Evolutionary conservation across 2,888 invertebrate genomes (phyloP).

Genomic region (Lochmaea capreae): DNA sequence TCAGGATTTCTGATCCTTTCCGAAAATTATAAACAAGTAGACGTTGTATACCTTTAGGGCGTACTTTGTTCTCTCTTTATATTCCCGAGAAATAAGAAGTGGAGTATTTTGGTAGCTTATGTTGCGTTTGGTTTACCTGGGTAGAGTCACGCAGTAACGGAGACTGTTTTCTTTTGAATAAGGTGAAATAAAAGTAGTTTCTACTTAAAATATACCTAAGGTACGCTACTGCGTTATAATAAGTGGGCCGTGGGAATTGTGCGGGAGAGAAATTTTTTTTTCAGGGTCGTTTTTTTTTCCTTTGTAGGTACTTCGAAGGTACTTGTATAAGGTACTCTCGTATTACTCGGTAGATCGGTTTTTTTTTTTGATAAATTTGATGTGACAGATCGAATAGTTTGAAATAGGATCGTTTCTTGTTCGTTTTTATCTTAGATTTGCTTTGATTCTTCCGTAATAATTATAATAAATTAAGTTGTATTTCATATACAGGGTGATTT

Average conservation of each 20-base stretch:
- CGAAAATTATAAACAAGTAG: conserved; percentile 6
- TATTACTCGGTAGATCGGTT: conserved; percentile 10
- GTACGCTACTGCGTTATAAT: neutral
- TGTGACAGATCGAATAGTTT: conserved; percentile 5
- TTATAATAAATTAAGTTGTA: neutral
- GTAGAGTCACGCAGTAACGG: neutral
- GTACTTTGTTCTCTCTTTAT: neutral
- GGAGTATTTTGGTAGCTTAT: neutral
- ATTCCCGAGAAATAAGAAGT: neutral
- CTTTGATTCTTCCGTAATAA: conserved; percentile 5
- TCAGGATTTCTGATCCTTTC: conserved; percentile 5
- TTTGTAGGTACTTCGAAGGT: conserved; percentile 6
- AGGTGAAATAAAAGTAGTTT: no score
- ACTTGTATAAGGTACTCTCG: conserved; percentile 3
- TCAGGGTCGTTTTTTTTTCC: neutral
- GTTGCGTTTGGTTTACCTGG: neutral
- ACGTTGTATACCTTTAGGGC: conserved; percentile 4
- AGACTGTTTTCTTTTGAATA: neutral
- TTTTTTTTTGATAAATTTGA: conserved; percentile 12
- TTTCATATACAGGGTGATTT: no score
- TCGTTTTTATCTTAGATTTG: conserved; percentile 4
- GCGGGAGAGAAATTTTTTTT: conserved; percentile 9
- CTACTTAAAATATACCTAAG: no score
- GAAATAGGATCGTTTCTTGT: conserved; percentile 14
- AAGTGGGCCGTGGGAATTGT: neutral